Evolutionary conservation across 2,888 invertebrate genomes (phyloP), one percentile per base, ranked within the genome.

Genomic region (Lycocerus yunnanus): DNA sequence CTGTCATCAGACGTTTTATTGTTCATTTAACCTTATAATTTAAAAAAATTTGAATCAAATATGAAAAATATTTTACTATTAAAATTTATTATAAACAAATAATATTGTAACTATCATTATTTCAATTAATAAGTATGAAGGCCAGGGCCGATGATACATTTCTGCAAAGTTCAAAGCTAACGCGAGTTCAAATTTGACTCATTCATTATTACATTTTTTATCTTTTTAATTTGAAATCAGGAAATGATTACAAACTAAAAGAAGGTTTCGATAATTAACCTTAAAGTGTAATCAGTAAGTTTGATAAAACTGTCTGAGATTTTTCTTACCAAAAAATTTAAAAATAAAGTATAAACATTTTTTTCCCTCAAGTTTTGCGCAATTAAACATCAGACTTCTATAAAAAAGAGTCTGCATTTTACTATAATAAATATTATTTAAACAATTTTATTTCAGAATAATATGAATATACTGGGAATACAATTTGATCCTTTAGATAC

Each of bases 401-500:
- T n/a, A n/a, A n/a, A n/a, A n/a, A n/a, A n/a, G n/a, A n/a, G n/a
- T n/a, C n/a, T n/a, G n/a, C n/a, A n/a, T n/a, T n/a, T n/a, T n/a
- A n/a, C n/a, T n/a, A n/a, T n/a, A n/a, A n/a, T n/a, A n/a, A n/a
- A n/a, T n/a, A n/a, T n/a, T n/a, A n/a, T n/a, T n/a, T n/a, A n/a
- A n/a, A n/a, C n/a, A n/a, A n/a, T 43, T 43, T 43, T 8, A n/a
- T 43, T 43, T 43, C 11, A 43, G 43, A 2, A 43, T 1, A 21
- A 80, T 74, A 86, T 86, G 86, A 83, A 88, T 81, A 79, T 90
- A 0, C 83, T 92, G 14, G 95, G 95, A 16, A 90, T 97, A 79
- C 90, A 95, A 87, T 97, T 97, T 89, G 97, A 97, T 0, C 97
- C 97, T 0, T 83, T 94, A 27, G 88, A 91, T 79, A 89, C 96